A percentile compares a stretch with the other conserved stretches of the same genome.
Evolutionary conservation across 2,113 vertebrate species (phyloP).

Genomic region (Canis aureus): DNA sequence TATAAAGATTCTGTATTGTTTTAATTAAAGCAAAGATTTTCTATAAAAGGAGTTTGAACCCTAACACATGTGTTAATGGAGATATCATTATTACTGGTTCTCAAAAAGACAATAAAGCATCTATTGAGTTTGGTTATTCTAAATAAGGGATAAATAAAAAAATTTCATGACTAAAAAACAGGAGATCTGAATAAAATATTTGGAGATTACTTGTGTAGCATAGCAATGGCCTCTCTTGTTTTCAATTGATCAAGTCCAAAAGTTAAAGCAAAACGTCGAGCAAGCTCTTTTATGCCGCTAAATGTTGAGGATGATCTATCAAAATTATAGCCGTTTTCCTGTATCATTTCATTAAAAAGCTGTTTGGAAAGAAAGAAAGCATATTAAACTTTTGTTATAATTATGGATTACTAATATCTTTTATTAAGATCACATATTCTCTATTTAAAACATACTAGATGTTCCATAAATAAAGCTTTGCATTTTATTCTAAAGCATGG

Average conservation of each 20-base stretch:
- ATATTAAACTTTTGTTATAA: slow-evolving; percentile 34
- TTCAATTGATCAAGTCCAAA: slow-evolving; percentile 99
- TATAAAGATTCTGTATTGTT: slow-evolving; percentile 24
- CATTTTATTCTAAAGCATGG: slow-evolving; percentile 2
- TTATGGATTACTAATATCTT: slow-evolving; percentile 27
- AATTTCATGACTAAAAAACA: slow-evolving; percentile 14
- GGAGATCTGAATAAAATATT: slow-evolving; percentile 67
- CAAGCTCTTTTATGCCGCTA: slow-evolving; percentile 98
- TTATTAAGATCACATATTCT: slow-evolving; percentile 51
- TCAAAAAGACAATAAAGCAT: slow-evolving; percentile 51
- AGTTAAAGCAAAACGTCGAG: slow-evolving; percentile 98
- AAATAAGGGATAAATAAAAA: slow-evolving; percentile 21
- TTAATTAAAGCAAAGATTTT: slow-evolving; percentile 60
- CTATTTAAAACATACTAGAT: slow-evolving; percentile 45
- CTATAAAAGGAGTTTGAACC: slow-evolving; percentile 31
- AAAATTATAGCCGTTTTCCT: slow-evolving; percentile 96
- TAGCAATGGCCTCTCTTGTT: slow-evolving; percentile 99
- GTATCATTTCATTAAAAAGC: slow-evolving; percentile 99
- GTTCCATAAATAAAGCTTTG: neutral
- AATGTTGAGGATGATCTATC: slow-evolving; percentile 97
- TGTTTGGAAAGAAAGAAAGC: slow-evolving; percentile 81
- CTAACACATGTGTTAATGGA: slow-evolving; percentile 26
- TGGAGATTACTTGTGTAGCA: slow-evolving; percentile 97
- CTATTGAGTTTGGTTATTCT: slow-evolving; percentile 2
- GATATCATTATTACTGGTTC: neutral